Conservation (phyloP, 1,140 invertebrate species). For the Trachymyrmex septentrionalis region DNA sequence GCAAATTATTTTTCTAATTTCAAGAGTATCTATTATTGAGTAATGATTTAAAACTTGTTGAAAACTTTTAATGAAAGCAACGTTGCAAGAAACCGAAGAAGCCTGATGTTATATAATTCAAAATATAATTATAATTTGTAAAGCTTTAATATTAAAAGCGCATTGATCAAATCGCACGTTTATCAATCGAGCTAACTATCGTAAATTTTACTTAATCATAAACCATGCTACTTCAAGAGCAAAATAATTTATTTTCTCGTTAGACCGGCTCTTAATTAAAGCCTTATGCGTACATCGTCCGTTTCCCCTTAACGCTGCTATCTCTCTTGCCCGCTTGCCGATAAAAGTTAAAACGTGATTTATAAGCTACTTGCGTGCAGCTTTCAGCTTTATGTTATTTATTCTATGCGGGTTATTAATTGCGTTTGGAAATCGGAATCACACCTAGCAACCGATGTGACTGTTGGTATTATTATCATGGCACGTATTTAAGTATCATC, state of each 20-base stretch:
- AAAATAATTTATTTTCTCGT: conserved; percentile 43
- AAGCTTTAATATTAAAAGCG: conserved; percentile 26
- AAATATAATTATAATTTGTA: neutral
- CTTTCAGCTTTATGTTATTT: conserved; percentile 23
- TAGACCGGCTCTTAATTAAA: conserved; percentile 41
- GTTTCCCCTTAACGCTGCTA: neutral
- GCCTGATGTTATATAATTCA: conserved; percentile 13
- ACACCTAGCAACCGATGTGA: conserved; percentile 21
- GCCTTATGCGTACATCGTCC: neutral
- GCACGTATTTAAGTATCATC: neutral
- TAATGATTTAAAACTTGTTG: neutral
- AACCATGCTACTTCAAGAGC: conserved; percentile 3
- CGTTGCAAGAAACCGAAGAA: neutral
- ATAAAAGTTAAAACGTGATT: conserved; percentile 51
- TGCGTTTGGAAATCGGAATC: conserved; percentile 29
- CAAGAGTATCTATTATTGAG: neutral
- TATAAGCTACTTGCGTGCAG: conserved; percentile 18
- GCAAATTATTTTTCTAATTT: neutral
- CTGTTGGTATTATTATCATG: neutral
- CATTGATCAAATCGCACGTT: neutral
- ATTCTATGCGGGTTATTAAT: conserved; percentile 48
- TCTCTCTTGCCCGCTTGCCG: conserved; percentile 21
- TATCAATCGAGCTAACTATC: neutral
- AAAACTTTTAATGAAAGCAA: neutral
- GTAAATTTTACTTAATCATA: conserved; percentile 32